phyloP scores from a whole-genome alignment of 1,140 invertebrate genomes.

The Zaprionus kolodkinae region DNA sequence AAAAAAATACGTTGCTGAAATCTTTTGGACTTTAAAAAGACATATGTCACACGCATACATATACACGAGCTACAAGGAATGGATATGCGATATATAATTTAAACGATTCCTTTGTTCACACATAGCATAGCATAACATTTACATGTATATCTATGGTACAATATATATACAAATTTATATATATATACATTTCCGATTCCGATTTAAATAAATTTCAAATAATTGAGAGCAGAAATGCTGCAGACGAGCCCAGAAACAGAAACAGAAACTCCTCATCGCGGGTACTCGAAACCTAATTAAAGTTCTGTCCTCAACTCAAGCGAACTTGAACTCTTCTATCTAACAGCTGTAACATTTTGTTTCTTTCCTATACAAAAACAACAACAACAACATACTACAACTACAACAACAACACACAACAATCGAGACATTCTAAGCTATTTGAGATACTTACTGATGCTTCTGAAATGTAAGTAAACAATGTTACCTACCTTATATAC shows the following conservation, averaged over 20 bases:
- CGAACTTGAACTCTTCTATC: constrained; percentile 56
- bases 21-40: constrained; percentile 71
- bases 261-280: constrained; percentile 48
- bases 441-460: constrained; percentile 75
- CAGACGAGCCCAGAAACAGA: background rate
- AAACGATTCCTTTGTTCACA: constrained; percentile 8
- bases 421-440: constrained; percentile 75
- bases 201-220: constrained; percentile 34
- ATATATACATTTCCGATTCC: constrained; percentile 30
- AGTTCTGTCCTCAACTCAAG: constrained; percentile 58
- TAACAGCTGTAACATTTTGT: constrained; percentile 76
- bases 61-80: constrained; percentile 14
- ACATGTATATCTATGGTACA: constrained; percentile 20
- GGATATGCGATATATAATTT: constrained; percentile 30
- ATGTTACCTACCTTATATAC: constrained; percentile 42
- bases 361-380: constrained; percentile 68
- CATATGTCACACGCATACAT: constrained; percentile 38
- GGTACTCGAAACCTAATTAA: constrained; percentile 51
- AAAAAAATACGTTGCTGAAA: constrained; percentile 74
- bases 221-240: constrained; percentile 64
- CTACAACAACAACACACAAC: constrained; percentile 48
- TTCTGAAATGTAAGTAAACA: constrained; percentile 78
- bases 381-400: constrained; percentile 29
- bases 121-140: constrained; percentile 16
- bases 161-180: constrained; percentile 39